These are phyloP conservation scores for Chironomus riparius DNA, from an alignment of 2,888 invertebrate species.

Conservation along the genomic window DNA sequence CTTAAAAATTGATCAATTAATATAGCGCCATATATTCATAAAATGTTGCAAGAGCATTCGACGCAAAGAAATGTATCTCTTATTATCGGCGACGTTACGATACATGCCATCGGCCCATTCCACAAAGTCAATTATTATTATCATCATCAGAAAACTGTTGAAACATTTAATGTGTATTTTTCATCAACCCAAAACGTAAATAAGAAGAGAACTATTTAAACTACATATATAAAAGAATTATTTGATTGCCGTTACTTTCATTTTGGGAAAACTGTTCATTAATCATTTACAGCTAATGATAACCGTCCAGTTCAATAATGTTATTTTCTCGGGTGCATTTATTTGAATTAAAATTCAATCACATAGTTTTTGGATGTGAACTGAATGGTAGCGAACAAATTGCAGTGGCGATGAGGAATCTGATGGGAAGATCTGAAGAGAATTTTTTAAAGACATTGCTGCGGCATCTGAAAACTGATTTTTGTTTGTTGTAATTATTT, in stretches of 20 bases:
- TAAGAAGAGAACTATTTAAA: background rate
- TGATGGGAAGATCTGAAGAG: too few relatives aligned
- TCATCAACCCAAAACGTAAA: too few relatives aligned
- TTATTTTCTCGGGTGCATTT: background rate
- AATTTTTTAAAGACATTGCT: too few relatives aligned
- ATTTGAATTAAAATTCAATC: background rate
- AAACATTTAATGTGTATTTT: too few relatives aligned
- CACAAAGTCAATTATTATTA: conserved; percentile 2
- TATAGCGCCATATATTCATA: background rate
- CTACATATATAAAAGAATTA: background rate
- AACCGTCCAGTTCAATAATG: background rate
- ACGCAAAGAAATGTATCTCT: too few relatives aligned
- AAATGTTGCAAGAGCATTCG: background rate
- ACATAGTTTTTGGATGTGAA: background rate
- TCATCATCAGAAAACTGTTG: background rate
- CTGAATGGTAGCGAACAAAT: too few relatives aligned
- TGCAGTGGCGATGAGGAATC: too few relatives aligned
- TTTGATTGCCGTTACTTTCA: background rate
- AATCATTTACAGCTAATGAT: background rate
- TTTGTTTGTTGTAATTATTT: too few relatives aligned
- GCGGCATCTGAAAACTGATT: too few relatives aligned
- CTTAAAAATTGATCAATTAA: conserved; percentile 1
- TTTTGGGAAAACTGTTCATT: background rate
- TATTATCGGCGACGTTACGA: too few relatives aligned
- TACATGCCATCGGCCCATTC: background rate